Evolutionary conservation across 1,140 invertebrate species (phyloP).

Genomic region (Sitodiplosis mosellana): DNA sequence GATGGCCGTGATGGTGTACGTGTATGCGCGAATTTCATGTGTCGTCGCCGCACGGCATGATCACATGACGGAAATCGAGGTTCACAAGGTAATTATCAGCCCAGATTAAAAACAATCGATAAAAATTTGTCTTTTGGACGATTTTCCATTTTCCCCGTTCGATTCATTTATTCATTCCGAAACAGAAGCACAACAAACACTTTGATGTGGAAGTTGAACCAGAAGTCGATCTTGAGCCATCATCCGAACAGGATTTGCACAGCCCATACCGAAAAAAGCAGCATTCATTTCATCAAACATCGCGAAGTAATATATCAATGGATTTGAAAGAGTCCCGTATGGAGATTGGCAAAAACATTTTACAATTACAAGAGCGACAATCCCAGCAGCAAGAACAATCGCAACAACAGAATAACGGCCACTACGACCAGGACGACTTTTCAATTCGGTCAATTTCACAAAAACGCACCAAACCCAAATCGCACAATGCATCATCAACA

Average conservation of each 20-base stretch:
- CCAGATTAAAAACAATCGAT: background rate
- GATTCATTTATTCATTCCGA: constrained; percentile 1
- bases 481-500: background rate
- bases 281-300: constrained; percentile 14
- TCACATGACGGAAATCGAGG: constrained; percentile 28
- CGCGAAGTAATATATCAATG: constrained; percentile 19
- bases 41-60: constrained; percentile 44
- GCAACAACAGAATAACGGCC: background rate
- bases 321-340: constrained; percentile 13
- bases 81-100: constrained; percentile 18
- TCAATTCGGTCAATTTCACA: constrained; percentile 3
- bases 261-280: constrained; percentile 15
- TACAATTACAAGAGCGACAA: background rate
- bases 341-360: constrained; percentile 10
- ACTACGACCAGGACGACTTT: constrained; percentile 3
- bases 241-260: constrained; percentile 17
- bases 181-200: constrained; percentile 22
- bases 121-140: background rate
- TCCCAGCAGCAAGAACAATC: background rate
- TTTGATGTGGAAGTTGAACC: constrained; percentile 14
- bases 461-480: background rate
- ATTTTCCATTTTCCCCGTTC: background rate
- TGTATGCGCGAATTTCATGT: constrained; percentile 67
- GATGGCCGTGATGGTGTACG: constrained; percentile 68
- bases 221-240: constrained; percentile 10